Percentiles rank a stretch among this genome's conserved stretches.
phyloP scores from a whole-genome alignment of 2,797 vertebrate genomes.

The Sibirionetta formosa region DNA sequence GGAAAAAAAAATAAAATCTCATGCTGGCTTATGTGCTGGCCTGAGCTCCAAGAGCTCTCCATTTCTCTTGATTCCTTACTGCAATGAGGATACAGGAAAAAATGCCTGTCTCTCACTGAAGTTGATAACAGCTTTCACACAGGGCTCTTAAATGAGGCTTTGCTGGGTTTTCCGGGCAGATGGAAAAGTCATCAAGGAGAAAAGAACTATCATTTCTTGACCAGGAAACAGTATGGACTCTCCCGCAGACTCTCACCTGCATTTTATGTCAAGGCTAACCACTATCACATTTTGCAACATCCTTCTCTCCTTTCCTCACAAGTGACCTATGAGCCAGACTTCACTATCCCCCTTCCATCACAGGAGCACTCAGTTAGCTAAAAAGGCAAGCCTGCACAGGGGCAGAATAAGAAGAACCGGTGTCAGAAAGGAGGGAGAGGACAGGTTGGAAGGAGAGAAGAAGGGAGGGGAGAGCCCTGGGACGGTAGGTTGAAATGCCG shows the following conservation, averaged over 20 bases:
- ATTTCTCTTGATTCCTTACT: constrained; percentile 24
- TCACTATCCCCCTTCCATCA: background rate
- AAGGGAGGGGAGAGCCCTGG: background rate
- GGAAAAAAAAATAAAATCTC: background rate
- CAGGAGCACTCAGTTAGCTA: background rate
- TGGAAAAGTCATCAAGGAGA: constrained; percentile 27
- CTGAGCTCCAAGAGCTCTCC: background rate
- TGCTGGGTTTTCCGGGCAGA: constrained; percentile 15
- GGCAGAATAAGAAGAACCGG: background rate
- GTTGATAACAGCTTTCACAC: constrained; percentile 11
- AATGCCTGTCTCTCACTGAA: background rate
- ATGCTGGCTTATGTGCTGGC: background rate
- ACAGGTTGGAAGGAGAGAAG: background rate
- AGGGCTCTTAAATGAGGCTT: constrained; percentile 24
- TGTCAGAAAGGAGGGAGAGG: background rate
- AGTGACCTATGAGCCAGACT: background rate
- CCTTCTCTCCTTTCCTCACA: background rate
- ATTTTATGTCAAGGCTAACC: background rate
- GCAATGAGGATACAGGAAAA: constrained; percentile 11
- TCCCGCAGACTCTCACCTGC: background rate
- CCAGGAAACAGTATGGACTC: background rate
- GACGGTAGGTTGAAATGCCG: background rate
- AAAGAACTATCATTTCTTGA: constrained; percentile 39
- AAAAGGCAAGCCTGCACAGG: background rate
- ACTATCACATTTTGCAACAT: background rate